Percentiles rank a stretch among this genome's conserved stretches.
phyloP scores from a whole-genome alignment of 1,140 invertebrate species.

The Thrips palmi region DNA sequence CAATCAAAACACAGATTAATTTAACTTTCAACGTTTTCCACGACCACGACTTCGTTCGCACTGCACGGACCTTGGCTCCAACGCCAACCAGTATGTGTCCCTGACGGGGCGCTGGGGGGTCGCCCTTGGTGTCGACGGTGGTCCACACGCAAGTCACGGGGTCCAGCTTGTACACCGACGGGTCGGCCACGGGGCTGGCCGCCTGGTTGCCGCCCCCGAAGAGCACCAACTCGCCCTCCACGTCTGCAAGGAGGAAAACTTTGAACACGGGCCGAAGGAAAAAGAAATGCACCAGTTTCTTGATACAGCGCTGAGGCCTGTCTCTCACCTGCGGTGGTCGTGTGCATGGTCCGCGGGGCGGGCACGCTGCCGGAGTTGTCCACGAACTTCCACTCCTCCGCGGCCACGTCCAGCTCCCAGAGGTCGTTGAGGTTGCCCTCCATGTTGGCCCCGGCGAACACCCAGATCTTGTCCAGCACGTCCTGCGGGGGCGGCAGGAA shows the following conservation, averaged over 20 bases:
- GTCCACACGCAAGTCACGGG: no score
- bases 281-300: no score
- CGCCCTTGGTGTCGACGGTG: no score
- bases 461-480: constrained; percentile 18
- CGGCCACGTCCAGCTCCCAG: constrained; percentile 20
- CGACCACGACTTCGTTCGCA: no score
- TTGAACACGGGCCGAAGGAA: no score
- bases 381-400: constrained; percentile 18
- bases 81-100: constrained; percentile 22
- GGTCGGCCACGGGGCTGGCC: no score
- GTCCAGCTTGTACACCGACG: no score
- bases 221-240: no score
- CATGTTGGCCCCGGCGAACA: constrained; percentile 25
- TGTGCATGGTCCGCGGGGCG: constrained; percentile 23
- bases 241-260: no score
- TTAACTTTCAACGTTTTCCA: no score
- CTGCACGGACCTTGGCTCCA: constrained; percentile 17
- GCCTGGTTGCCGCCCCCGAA: no score
- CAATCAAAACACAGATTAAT: constrained; percentile 2
- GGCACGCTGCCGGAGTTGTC: constrained; percentile 17
- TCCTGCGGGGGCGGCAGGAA: not conserved
- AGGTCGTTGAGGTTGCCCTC: constrained; percentile 24
- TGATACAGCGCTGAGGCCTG: constrained; percentile 22
- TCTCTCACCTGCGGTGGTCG: constrained; percentile 17
- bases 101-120: no score